These are phyloP conservation scores for Alcedo atthis DNA, from an alignment of 2,797 vertebrate genomes.

Conservation along the genomic window DNA sequence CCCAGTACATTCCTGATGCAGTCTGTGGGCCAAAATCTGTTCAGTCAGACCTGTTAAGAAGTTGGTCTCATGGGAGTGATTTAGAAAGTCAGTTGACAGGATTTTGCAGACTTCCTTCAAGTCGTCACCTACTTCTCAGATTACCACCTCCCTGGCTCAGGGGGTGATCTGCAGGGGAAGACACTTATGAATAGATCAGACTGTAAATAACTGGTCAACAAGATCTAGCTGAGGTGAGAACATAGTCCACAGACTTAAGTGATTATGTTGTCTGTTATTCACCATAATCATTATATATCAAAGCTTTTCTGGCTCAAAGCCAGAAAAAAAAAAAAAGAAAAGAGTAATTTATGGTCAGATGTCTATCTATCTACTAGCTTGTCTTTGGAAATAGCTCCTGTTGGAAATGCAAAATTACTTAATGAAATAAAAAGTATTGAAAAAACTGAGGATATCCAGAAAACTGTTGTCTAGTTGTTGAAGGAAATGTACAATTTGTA, in stretches of 20 bases:
- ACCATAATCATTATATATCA: neutral
- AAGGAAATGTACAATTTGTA: constrained; percentile 5
- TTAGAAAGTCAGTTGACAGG: neutral
- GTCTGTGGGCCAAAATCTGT: neutral
- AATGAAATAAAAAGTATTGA: neutral
- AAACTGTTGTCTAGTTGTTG: neutral
- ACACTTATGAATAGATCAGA: neutral
- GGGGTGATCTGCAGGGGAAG: neutral
- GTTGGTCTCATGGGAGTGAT: neutral
- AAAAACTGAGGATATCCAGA: neutral
- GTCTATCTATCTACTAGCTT: neutral
- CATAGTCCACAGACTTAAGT: neutral
- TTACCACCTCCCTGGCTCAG: neutral
- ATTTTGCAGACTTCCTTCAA: neutral
- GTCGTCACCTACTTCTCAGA: neutral
- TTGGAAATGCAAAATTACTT: constrained; percentile 11
- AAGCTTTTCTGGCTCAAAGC: neutral
- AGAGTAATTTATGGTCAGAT: neutral
- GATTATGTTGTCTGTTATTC: neutral
- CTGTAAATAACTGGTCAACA: neutral
- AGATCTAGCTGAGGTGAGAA: neutral
- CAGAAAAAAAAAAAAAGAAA: neutral
- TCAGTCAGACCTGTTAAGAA: fast-evolving
- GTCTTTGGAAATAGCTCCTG: constrained; percentile 13
- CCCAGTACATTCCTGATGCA: no score